Percentiles rank a stretch among this genome's conserved stretches.
phyloP scores from a whole-genome alignment of 2,113 vertebrate species.

The Caloenas nicobarica region DNA sequence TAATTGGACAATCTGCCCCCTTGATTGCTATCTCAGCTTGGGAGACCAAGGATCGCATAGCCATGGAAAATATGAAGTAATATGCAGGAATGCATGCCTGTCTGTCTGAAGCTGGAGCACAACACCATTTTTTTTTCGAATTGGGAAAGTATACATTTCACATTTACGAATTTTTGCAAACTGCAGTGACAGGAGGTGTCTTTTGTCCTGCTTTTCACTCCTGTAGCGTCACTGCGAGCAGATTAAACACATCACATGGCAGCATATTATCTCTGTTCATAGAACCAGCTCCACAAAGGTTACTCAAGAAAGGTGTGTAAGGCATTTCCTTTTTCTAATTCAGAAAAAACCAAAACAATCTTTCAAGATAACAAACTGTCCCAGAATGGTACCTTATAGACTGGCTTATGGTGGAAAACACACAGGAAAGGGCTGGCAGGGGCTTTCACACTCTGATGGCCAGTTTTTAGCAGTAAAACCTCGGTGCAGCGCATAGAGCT shows the following conservation, averaged over 20 bases:
- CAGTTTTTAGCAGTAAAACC: background rate
- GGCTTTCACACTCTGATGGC: background rate
- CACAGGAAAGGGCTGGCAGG: background rate
- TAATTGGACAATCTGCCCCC: background rate
- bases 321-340: background rate
- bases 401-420: background rate
- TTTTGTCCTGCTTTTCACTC: slow-evolving; percentile 17
- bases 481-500: background rate
- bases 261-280: background rate
- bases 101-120: background rate
- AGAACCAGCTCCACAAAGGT: background rate
- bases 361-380: background rate
- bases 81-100: slow-evolving; percentile 2
- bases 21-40: background rate
- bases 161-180: background rate
- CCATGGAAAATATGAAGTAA: slow-evolving; percentile 7
- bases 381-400: background rate
- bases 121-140: background rate
- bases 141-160: background rate
- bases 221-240: background rate
- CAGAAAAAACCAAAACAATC: background rate
- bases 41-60: background rate
- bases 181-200: background rate
- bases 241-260: background rate
- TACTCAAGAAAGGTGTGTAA: background rate